phyloP scores from a whole-genome alignment of 2,113 vertebrate species.

The Promerops cafer region DNA sequence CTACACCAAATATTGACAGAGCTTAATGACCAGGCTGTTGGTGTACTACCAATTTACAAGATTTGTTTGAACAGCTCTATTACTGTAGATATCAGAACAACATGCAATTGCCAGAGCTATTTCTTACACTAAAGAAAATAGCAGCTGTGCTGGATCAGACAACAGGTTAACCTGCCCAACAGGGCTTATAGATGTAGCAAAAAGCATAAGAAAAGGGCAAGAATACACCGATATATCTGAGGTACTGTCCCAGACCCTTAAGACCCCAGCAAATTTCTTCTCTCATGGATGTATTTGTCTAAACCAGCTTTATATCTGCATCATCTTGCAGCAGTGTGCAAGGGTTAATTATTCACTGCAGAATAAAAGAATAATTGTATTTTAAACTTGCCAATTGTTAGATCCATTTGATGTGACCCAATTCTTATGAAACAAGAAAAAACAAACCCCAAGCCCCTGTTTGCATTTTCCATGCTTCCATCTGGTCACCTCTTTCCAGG shows the following conservation, averaged over 20 bases:
- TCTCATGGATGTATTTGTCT: neutral
- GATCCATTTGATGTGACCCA: neutral
- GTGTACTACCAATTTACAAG: neutral
- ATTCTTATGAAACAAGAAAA: neutral
- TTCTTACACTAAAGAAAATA: neutral
- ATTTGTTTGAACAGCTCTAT: neutral
- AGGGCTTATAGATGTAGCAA: fast-evolving
- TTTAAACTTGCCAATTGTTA: neutral
- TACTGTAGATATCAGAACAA: neutral
- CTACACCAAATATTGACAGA: neutral
- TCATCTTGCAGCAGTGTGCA: neutral
- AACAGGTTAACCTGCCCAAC: neutral
- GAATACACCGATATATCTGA: neutral
- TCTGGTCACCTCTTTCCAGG: neutral
- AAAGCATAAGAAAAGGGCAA: neutral
- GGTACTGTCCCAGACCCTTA: neutral
- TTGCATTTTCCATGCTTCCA: neutral
- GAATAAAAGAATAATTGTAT: neutral
- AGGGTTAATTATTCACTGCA: neutral
- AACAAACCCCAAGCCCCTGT: neutral
- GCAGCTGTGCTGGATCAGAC: neutral
- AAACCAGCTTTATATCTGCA: neutral
- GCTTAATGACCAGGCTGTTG: neutral
- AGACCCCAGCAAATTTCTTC: neutral
- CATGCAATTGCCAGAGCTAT: neutral